Evolutionary conservation across 2,888 invertebrate genomes (phyloP).

Genomic region (Thysanoteuthis rhombus): DNA sequence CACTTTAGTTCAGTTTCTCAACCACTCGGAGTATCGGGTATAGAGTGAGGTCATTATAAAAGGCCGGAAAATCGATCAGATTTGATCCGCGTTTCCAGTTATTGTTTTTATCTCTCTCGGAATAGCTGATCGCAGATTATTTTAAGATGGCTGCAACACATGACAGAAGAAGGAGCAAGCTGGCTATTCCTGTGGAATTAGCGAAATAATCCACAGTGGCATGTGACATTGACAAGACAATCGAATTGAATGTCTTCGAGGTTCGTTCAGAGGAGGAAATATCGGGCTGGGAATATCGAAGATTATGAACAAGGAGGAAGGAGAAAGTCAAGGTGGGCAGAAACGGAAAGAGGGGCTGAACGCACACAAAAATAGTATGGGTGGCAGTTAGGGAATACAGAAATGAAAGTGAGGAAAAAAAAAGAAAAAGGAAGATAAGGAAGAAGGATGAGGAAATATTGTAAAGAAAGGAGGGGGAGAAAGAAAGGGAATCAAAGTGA

Average conservation of each 20-base stretch:
- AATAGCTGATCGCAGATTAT: conserved; percentile 12
- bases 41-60: not conserved
- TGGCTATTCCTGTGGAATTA: not conserved
- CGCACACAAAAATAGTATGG: not conserved
- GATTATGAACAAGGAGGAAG: not conserved
- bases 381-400: no score
- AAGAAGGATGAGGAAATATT: not conserved
- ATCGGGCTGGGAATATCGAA: not conserved
- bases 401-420: not conserved
- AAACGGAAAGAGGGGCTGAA: not conserved
- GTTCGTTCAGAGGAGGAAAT: not conserved
- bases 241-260: not conserved
- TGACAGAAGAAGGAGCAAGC: not conserved
- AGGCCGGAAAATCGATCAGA: not conserved
- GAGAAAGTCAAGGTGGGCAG: not conserved
- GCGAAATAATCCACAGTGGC: not conserved
- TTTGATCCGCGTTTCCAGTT: not conserved
- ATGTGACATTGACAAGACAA: conserved; percentile 12
- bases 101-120: not conserved
- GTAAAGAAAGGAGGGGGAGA: not conserved
- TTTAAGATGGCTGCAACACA: not conserved
- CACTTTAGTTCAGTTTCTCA: not conserved
- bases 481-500: not conserved
- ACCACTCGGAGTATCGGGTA: no score
- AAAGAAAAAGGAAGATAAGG: no score